Evolutionary conservation across 2,113 vertebrate genomes (phyloP).

Genomic region (Eolophus roseicapilla): DNA sequence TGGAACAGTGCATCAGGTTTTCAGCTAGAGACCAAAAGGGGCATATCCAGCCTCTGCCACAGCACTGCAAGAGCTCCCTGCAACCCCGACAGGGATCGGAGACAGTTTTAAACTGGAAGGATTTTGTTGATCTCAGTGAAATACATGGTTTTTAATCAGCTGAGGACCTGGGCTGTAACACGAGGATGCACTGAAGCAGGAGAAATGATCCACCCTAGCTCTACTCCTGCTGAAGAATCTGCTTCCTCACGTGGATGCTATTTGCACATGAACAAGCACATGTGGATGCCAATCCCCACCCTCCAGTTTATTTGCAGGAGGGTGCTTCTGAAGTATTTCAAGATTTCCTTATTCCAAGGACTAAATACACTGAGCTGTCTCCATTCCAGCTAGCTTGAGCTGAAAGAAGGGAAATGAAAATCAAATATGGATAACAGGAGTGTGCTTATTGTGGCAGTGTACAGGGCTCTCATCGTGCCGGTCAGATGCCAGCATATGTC

Average conservation of each 20-base stretch:
- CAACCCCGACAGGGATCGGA: neutral
- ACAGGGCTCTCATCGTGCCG: accelerated
- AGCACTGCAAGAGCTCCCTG: neutral
- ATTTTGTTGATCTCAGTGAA: neutral
- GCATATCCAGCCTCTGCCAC: neutral
- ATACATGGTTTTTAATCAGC: neutral
- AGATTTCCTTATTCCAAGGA: neutral
- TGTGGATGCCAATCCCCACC: neutral
- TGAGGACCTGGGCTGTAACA: neutral
- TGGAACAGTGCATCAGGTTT: neutral
- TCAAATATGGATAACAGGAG: neutral
- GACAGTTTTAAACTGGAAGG: neutral
- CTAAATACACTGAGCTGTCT: neutral
- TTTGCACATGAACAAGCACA: neutral
- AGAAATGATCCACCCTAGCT: neutral
- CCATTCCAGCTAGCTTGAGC: neutral
- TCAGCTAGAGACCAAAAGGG: neutral
- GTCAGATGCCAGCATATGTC: neutral
- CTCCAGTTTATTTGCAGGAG: neutral
- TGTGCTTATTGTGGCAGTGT: neutral
- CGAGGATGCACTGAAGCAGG: neutral
- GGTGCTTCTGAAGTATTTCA: neutral
- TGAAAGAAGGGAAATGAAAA: neutral
- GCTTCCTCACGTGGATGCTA: neutral
- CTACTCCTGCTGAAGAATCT: neutral